Percentiles rank a stretch among this genome's conserved stretches.
Conservation (phyloP, 1,140 invertebrate species). For the Anoplolepis gracilipes region DNA sequence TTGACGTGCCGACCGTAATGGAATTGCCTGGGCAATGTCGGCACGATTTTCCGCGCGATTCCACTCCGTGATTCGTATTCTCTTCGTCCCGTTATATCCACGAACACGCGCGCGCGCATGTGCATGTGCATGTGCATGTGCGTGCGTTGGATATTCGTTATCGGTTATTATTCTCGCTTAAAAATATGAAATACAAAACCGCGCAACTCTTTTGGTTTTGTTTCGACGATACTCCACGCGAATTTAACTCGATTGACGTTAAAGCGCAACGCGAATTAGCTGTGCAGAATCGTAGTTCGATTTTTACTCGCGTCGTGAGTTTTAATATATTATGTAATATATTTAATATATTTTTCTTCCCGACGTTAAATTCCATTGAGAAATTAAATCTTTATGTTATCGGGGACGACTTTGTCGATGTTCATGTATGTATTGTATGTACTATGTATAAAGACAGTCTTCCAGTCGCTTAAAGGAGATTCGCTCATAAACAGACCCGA, state of each 20-base stretch:
- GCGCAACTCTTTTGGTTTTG: conserved; percentile 19
- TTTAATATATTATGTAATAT: conserved; percentile 16
- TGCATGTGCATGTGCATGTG: not conserved
- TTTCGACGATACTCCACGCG: conserved; percentile 33
- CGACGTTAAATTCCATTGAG: conserved; percentile 12
- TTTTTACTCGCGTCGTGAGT: not conserved
- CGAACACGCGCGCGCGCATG: not conserved
- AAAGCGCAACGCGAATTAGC: conserved; percentile 43
- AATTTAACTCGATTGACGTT: conserved; percentile 23
- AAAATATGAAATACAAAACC: conserved; percentile 54
- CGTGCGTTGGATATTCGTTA: conserved; percentile 29
- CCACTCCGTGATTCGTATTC: conserved; percentile 68
- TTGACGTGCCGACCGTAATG: conserved; percentile 67
- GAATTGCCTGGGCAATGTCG: conserved; percentile 66
- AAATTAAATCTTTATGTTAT: not conserved
- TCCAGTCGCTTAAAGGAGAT: not conserved
- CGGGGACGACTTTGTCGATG: not conserved
- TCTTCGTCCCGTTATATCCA: conserved; percentile 46
- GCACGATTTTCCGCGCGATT: conserved; percentile 69
- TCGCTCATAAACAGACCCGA: conserved; percentile 28
- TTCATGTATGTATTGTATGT: not conserved
- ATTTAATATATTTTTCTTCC: too few relatives aligned
- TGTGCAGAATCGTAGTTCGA: not conserved
- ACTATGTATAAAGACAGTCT: not conserved
- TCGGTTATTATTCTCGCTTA: conserved; percentile 57